Percentiles rank a stretch among this genome's conserved stretches.
These are phyloP conservation scores for Pristionchus japonicus DNA, from an alignment of 2,888 invertebrate genomes.

Conservation along the genomic window DNA sequence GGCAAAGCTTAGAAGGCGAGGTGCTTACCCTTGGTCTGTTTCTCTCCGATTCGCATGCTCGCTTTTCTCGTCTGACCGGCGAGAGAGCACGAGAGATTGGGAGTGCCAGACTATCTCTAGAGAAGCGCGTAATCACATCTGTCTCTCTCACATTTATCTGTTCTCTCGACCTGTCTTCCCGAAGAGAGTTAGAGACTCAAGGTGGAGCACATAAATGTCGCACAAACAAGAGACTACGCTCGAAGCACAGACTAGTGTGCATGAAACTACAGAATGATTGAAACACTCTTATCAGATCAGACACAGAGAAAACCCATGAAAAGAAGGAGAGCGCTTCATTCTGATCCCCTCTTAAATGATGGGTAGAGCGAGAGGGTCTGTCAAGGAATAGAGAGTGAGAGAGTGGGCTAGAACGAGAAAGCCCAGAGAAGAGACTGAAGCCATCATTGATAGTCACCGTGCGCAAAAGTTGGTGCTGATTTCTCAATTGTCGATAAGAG, in stretches of 20 bases:
- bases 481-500: background rate
- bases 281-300: background rate
- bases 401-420: background rate
- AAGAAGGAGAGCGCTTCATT: background rate
- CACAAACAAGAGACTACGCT: background rate
- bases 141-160: too few species aligned
- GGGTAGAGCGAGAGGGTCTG: too few species aligned
- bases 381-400: background rate
- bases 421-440: background rate
- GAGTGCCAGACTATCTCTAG: too few species aligned
- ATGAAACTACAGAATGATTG: background rate
- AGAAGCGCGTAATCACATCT: too few species aligned
- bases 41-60: too few species aligned
- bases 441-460: background rate
- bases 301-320: background rate
- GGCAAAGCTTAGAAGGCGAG: background rate
- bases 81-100: too few species aligned
- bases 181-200: too few species aligned
- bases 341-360: too few species aligned
- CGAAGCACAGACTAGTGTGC: background rate
- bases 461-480: background rate
- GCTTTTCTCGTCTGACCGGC: too few species aligned
- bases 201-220: background rate
- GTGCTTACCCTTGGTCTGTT: too few species aligned
- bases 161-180: too few species aligned